Conservation (phyloP, 2,113 vertebrate species). For the Pelobates fuscus region DNA sequence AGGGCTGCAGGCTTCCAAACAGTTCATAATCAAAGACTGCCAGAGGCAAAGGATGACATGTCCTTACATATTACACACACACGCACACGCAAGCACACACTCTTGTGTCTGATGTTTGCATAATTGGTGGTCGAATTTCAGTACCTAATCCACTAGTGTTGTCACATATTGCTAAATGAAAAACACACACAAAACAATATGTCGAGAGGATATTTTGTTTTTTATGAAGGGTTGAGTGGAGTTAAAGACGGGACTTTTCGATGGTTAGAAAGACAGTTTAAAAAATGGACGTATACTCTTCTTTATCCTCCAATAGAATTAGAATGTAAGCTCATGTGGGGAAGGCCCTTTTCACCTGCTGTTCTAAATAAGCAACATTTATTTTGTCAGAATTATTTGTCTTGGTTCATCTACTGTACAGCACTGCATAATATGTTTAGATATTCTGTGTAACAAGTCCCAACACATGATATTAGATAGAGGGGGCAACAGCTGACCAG, state of each 20-base stretch:
- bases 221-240: not conserved
- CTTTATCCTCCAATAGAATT: no score
- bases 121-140: not conserved
- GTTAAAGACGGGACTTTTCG: not conserved
- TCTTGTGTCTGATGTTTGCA: not conserved
- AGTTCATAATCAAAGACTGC: not conserved
- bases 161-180: not conserved
- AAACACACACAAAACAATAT: not conserved
- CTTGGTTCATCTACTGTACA: no score
- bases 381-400: no score
- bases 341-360: no score
- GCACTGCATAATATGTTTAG: no score
- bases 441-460: no score
- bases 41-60: not conserved
- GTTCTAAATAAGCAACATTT: no score
- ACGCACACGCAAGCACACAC: no score
- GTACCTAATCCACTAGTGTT: not conserved
- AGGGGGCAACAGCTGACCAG: not conserved
- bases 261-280: no score
- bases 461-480: not conserved
- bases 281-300: no score
- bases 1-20: not conserved
- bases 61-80: not conserved
- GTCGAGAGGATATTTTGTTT: not conserved
- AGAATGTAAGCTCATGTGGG: no score